phyloP scores from a whole-genome alignment of 2,888 invertebrate species.

The Synergus itoensis region DNA sequence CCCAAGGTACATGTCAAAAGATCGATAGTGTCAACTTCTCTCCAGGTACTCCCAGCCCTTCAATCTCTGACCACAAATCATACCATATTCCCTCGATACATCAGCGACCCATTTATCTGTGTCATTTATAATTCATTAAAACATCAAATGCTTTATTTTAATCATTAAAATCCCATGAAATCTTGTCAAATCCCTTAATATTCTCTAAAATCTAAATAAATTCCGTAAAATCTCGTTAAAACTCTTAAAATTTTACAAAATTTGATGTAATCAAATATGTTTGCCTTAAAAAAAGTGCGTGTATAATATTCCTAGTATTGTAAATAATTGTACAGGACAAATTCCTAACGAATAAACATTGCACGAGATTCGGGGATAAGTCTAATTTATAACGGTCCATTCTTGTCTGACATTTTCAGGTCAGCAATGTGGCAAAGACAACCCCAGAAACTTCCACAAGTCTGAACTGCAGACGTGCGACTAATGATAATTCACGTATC shows the following conservation, averaged over 20 bases:
- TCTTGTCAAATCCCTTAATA: too few species aligned
- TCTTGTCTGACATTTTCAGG: slow-evolving; percentile 22
- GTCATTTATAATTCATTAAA: slow-evolving; percentile 17
- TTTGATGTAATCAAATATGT: too few species aligned
- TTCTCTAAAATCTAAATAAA: too few species aligned
- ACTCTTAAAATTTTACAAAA: too few species aligned
- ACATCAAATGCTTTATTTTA: too few species aligned
- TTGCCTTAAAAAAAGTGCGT: too few species aligned
- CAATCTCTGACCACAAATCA: slow-evolving; percentile 24
- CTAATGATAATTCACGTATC: slow-evolving; percentile 41
- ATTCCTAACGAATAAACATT: too few species aligned
- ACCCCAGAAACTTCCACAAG: slow-evolving; percentile 18
- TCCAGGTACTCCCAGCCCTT: slow-evolving; percentile 15
- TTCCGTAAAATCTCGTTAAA: too few species aligned
- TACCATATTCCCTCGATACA: slow-evolving; percentile 14
- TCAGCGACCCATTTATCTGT: not conserved
- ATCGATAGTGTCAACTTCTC: slow-evolving; percentile 36
- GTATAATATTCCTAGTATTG: too few species aligned
- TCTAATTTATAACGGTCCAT: not conserved
- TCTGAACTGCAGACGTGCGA: slow-evolving; percentile 23
- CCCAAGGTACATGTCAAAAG: slow-evolving; percentile 26
- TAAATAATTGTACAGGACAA: too few species aligned
- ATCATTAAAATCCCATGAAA: too few species aligned
- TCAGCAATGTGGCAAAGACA: slow-evolving; percentile 30
- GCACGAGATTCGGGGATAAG: not conserved